Evolutionary conservation across 1,140 invertebrate genomes (phyloP).

Genomic region (Zaprionus ghesquierei): DNA sequence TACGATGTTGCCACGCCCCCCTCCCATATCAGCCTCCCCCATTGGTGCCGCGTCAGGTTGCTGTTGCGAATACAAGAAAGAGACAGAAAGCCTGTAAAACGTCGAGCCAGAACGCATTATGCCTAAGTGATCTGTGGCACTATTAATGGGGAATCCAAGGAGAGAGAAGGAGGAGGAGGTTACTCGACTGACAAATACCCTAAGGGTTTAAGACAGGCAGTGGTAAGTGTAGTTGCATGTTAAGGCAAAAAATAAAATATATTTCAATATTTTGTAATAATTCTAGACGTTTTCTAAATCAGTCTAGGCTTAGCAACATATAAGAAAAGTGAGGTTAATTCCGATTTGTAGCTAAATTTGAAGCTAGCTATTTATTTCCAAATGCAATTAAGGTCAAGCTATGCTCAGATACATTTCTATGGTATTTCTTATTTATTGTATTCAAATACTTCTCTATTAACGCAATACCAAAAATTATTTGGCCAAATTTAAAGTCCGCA

Average conservation of each 20-base stretch:
- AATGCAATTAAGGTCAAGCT: background rate
- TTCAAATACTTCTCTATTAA: background rate
- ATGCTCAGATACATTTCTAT: background rate
- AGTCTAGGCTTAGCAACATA: background rate
- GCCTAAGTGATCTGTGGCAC: conserved; percentile 27
- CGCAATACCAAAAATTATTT: background rate
- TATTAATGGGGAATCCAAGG: background rate
- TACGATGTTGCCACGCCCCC: conserved; percentile 37
- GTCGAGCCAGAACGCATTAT: conserved; percentile 43
- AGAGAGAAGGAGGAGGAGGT: background rate
- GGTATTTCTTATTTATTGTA: background rate
- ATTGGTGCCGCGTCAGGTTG: background rate
- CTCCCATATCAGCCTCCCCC: background rate
- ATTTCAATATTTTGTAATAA: background rate
- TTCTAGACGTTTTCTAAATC: background rate
- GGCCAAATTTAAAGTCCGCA: background rate
- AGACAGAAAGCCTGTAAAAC: conserved; percentile 6
- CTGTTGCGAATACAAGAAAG: conserved; percentile 41
- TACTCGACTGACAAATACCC: conserved; percentile 1
- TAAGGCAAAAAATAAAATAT: background rate
- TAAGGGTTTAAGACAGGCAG: background rate
- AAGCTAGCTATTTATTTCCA: background rate
- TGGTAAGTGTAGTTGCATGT: background rate
- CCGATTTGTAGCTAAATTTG: background rate
- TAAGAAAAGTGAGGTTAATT: background rate